A percentile compares a stretch with the other conserved stretches of the same genome.
Evolutionary conservation across 2,797 vertebrate species (phyloP).

Genomic region (Halcyon chelicuti): DNA sequence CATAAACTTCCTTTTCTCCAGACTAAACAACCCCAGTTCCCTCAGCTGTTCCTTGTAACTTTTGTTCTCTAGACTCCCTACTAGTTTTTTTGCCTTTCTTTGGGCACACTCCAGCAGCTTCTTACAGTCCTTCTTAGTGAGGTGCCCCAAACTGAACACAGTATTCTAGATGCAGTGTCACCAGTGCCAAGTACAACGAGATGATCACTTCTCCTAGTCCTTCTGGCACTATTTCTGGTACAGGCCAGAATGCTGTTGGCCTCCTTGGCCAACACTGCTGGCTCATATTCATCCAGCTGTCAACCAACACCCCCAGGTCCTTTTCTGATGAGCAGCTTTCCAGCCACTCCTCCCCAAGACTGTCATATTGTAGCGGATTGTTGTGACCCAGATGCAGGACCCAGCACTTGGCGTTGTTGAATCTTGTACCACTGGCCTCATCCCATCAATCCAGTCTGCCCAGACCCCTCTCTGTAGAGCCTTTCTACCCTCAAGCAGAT

Average conservation of each 20-base stretch:
- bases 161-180: accelerated
- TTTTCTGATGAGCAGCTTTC: background rate
- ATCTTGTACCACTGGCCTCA: accelerated
- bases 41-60: background rate
- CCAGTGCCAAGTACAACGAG: accelerated
- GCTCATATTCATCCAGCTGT: background rate
- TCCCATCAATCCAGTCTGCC: accelerated
- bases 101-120: background rate
- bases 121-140: accelerated
- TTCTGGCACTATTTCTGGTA: background rate
- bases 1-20: background rate
- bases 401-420: background rate
- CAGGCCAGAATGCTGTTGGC: background rate
- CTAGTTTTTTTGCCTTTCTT: background rate
- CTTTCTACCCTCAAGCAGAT: background rate
- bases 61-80: background rate
- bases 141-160: background rate
- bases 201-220: background rate
- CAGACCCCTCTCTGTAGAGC: background rate
- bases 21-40: background rate
- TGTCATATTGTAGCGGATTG: accelerated
- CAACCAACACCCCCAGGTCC: background rate
- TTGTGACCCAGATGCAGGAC: background rate
- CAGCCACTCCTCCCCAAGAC: background rate
- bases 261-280: background rate